Conservation (phyloP, 1,140 invertebrate species). For the Cepaea nemoralis region DNA sequence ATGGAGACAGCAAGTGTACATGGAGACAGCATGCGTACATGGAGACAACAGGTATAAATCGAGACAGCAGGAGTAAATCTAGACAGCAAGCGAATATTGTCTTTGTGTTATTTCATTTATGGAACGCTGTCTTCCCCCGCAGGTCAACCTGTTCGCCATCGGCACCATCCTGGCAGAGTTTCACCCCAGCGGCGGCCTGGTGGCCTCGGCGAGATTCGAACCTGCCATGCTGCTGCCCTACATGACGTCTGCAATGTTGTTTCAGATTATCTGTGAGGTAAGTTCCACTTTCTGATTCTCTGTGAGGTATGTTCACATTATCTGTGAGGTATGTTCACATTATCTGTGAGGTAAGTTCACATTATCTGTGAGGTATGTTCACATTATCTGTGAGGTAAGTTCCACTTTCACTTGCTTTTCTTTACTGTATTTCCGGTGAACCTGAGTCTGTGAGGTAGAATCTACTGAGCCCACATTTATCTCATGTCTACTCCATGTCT, state of each 20-base stretch:
- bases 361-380: constrained; percentile 62
- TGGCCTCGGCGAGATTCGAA: constrained; percentile 74
- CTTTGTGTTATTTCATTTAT: too few relatives aligned
- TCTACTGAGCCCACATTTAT: not conserved
- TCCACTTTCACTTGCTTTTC: constrained; percentile 11
- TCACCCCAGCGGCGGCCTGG: constrained; percentile 73
- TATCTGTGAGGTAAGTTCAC: constrained; percentile 57
- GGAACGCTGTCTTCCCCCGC: too few relatives aligned
- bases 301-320: not conserved
- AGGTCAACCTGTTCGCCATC: constrained; percentile 74
- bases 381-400: constrained; percentile 63
- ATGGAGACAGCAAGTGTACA: too few relatives aligned
- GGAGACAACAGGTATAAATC: too few relatives aligned
- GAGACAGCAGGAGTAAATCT: too few relatives aligned
- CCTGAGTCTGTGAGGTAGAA: not conserved
- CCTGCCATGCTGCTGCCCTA: constrained; percentile 68
- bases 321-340: too few relatives aligned
- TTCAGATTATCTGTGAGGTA: constrained; percentile 66
- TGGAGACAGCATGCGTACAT: too few relatives aligned
- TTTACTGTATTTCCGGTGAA: not conserved
- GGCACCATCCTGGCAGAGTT: constrained; percentile 74
- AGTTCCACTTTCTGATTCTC: constrained; percentile 31
- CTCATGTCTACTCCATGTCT: too few relatives aligned
- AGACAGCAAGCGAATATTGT: too few relatives aligned
- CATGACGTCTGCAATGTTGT: constrained; percentile 60